Evolutionary conservation across 2,888 invertebrate species (phyloP).

Genomic region (Orthosia gothica): DNA sequence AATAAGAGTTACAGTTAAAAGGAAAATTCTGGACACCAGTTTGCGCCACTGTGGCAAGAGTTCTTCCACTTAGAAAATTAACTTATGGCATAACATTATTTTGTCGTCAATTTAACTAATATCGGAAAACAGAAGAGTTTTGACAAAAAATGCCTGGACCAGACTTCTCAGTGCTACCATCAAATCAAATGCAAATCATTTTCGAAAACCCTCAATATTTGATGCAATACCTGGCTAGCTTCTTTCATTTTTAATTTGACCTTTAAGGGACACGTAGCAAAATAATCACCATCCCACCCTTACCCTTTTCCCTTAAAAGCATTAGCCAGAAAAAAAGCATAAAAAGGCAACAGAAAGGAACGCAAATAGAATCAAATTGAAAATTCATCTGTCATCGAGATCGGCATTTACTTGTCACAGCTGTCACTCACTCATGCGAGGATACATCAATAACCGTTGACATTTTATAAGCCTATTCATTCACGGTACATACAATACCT

Average conservation of each 20-base stretch:
- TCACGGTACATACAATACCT: neutral
- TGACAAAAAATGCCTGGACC: too few relatives aligned
- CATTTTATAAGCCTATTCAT: constrained; percentile 30
- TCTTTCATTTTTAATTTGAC: neutral
- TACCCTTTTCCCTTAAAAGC: neutral
- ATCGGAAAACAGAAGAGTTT: too few relatives aligned
- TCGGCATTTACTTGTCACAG: constrained; percentile 13
- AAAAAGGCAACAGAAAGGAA: neutral
- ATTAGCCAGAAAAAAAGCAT: neutral
- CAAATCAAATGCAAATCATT: too few relatives aligned
- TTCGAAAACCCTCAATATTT: too few relatives aligned
- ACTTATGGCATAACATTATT: too few relatives aligned
- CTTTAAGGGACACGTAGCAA: neutral
- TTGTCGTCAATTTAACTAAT: too few relatives aligned
- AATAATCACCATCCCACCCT: neutral
- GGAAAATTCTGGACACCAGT: too few relatives aligned
- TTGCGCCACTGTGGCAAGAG: too few relatives aligned
- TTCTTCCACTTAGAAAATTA: too few relatives aligned
- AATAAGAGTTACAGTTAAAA: too few relatives aligned
- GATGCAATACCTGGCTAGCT: neutral
- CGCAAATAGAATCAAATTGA: constrained; percentile 28
- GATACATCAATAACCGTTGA: constrained; percentile 26
- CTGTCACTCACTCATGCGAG: constrained; percentile 21
- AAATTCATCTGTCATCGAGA: constrained; percentile 7
- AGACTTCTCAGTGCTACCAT: too few relatives aligned